phyloP scores from a whole-genome alignment of 2,888 invertebrate genomes.

The Patella depressa region DNA sequence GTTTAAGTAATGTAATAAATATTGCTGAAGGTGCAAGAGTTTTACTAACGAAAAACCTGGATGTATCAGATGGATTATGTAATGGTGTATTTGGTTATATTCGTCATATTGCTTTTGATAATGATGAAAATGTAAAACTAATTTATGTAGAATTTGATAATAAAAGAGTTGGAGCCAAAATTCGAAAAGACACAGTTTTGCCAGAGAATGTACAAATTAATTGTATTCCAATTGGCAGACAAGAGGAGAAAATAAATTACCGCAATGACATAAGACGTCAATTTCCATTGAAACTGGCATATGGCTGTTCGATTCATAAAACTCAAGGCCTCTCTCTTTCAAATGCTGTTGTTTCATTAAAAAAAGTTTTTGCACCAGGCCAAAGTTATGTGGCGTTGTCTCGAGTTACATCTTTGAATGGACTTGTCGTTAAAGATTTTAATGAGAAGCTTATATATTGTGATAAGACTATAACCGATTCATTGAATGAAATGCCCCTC shows the following conservation, averaged over 20 bases:
- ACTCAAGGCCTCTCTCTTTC: conserved; percentile 27
- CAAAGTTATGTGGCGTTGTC: conserved; percentile 35
- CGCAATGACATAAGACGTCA: conserved; percentile 19
- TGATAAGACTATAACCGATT: conserved; percentile 17
- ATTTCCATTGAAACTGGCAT: conserved; percentile 26
- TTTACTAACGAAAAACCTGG: not conserved
- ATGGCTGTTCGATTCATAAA: conserved; percentile 32
- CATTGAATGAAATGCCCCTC: conserved; percentile 13
- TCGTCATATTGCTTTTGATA: not conserved
- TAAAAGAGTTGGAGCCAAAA: conserved; percentile 17
- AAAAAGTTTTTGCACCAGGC: conserved; percentile 26
- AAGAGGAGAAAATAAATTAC: conserved; percentile 14
- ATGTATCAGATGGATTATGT: not conserved
- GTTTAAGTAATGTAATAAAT: conserved; percentile 6
- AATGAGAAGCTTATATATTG: conserved; percentile 27
- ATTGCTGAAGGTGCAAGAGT: conserved; percentile 15
- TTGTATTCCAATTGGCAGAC: conserved; percentile 16
- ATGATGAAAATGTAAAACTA: not conserved
- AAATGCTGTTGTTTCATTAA: conserved; percentile 24
- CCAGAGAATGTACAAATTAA: not conserved
- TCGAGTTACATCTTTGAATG: conserved; percentile 27
- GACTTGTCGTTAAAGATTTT: conserved; percentile 20
- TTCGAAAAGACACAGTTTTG: conserved; percentile 4
- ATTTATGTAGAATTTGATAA: conserved; percentile 27
- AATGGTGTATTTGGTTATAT: conserved; percentile 23